Conservation (phyloP, 1,140 invertebrate species). For the Drosophila yakuba region DNA sequence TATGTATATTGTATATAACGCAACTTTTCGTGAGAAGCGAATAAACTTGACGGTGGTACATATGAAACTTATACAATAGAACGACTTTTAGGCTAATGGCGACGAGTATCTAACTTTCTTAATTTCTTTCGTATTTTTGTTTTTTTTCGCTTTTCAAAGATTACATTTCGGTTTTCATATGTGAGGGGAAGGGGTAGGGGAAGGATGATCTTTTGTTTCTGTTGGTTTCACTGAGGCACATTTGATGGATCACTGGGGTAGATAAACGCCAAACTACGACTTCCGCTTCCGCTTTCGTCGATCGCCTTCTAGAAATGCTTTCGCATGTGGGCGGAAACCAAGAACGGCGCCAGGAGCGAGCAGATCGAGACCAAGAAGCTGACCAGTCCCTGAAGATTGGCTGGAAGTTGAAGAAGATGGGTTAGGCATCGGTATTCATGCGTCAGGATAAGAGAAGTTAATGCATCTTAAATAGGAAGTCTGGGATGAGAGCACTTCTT, state of each 20-base stretch:
- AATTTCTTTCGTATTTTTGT: neutral
- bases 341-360: constrained; percentile 58
- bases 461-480: too few relatives aligned
- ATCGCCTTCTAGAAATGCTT: constrained; percentile 66
- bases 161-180: neutral
- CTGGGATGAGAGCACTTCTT: neutral
- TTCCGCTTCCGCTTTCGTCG: constrained; percentile 11
- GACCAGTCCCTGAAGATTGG: constrained; percentile 51
- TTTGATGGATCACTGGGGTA: constrained; percentile 74
- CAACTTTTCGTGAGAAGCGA: constrained; percentile 78
- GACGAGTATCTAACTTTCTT: constrained; percentile 24
- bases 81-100: constrained; percentile 62
- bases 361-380: constrained; percentile 55
- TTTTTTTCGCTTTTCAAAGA: constrained; percentile 13
- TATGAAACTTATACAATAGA: constrained; percentile 77
- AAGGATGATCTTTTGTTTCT: constrained; percentile 34
- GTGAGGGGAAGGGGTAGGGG: constrained; percentile 13
- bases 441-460: too few relatives aligned
- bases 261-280: constrained; percentile 52
- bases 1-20: constrained; percentile 60
- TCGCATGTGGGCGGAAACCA: constrained; percentile 64
- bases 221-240: constrained; percentile 74
- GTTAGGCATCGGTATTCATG: neutral
- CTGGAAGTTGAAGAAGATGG: constrained; percentile 23
- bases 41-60: constrained; percentile 81